Percentiles rank a stretch among this genome's conserved stretches.
phyloP scores from a whole-genome alignment of 2,888 invertebrate species.

The Nephrotoma flavescens region DNA sequence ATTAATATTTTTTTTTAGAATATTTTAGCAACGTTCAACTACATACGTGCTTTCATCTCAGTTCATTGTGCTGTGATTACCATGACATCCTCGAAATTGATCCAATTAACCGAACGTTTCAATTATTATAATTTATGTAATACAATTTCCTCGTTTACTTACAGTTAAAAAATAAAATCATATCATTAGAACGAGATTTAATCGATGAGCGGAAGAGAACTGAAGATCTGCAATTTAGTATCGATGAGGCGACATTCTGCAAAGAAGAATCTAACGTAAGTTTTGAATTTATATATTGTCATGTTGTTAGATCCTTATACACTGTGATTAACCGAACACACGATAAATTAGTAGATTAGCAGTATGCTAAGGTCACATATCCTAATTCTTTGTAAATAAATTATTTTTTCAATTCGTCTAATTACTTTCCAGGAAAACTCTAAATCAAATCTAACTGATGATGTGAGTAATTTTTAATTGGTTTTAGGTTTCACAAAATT shows the following conservation, averaged over 20 bases:
- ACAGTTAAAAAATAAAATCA: conserved; percentile 40
- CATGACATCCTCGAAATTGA: background rate
- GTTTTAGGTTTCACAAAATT: background rate
- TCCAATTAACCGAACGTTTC: background rate
- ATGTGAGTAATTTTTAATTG: background rate
- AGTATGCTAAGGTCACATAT: background rate
- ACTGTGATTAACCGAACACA: background rate
- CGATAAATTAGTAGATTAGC: background rate
- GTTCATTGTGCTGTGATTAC: background rate
- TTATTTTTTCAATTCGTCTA: background rate
- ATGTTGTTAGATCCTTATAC: background rate
- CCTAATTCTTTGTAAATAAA: background rate
- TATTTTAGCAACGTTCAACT: background rate
- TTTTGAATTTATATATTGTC: conserved; percentile 2
- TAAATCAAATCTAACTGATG: background rate
- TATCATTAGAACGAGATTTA: conserved; percentile 44
- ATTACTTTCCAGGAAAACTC: background rate
- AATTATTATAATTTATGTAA: background rate
- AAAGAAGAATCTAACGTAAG: conserved; percentile 79
- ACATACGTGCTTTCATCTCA: background rate
- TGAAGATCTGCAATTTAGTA: conserved; percentile 80
- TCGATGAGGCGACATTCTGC: conserved; percentile 82
- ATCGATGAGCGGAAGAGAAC: conserved; percentile 68
- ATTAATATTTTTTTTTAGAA: background rate
- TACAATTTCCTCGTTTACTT: conserved; percentile 11